A percentile compares a stretch with the other conserved stretches of the same genome.
phyloP scores from a whole-genome alignment of 2,888 invertebrate genomes.

The Eupithecia subfuscata region DNA sequence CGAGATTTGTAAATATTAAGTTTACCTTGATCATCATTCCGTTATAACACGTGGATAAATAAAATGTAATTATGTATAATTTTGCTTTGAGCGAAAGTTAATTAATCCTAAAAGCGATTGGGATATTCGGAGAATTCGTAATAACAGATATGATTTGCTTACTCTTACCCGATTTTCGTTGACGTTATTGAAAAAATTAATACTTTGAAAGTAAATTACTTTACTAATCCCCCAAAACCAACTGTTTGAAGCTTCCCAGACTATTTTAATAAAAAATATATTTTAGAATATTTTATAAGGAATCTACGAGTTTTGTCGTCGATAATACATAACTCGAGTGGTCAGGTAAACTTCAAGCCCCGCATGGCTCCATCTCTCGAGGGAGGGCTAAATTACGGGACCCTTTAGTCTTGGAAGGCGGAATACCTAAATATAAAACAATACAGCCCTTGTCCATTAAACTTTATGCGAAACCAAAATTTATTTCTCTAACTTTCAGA shows the following conservation, averaged over 20 bases:
- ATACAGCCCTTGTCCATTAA: constrained; percentile 62
- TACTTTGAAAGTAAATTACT: not conserved
- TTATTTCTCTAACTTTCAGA: constrained; percentile 57
- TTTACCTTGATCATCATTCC: constrained; percentile 53
- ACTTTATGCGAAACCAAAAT: constrained; percentile 61
- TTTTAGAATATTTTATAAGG: not conserved
- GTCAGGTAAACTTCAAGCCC: constrained; percentile 55
- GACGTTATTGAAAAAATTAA: not conserved
- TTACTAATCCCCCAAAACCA: not conserved
- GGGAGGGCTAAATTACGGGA: constrained; percentile 61
- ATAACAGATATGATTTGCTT: constrained; percentile 23
- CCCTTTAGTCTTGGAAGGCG: constrained; percentile 61
- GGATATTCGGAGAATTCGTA: constrained; percentile 23
- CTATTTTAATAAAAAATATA: not conserved
- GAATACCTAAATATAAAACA: constrained; percentile 67
- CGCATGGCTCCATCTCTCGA: constrained; percentile 52
- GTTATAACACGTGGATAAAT: constrained; percentile 38
- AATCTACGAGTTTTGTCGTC: not conserved
- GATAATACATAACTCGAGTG: constrained; percentile 46
- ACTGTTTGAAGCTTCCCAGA: not conserved
- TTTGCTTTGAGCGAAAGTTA: constrained; percentile 21
- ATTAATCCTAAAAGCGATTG: constrained; percentile 33
- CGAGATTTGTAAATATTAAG: constrained; percentile 49
- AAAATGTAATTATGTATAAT: constrained; percentile 34
- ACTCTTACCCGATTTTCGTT: not conserved